Evolutionary conservation across 2,797 vertebrate species (phyloP).

Genomic region (Aeoliscus strigatus): DNA sequence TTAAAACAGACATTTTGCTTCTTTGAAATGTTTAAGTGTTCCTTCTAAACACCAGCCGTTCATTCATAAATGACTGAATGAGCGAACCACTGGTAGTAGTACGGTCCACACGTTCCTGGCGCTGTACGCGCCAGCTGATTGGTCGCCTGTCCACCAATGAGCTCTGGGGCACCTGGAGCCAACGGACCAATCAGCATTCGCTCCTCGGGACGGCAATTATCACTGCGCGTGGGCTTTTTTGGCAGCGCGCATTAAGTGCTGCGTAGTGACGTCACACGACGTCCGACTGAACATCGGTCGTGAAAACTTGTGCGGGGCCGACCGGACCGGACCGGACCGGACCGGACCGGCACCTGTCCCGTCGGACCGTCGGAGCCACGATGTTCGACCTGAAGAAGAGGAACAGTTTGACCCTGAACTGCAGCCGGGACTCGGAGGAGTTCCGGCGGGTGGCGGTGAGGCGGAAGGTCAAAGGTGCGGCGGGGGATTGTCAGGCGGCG

Average conservation of each 20-base stretch:
- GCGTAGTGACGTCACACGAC: slow-evolving; percentile 1
- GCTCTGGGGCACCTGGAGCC: no score
- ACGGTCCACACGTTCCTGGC: neutral
- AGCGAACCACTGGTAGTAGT: no score
- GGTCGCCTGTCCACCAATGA: neutral
- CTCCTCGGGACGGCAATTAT: slow-evolving; percentile 5
- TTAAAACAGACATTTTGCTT: neutral
- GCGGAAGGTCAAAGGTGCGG: slow-evolving; percentile 38
- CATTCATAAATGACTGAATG: neutral
- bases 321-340: no score
- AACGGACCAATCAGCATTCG: no score
- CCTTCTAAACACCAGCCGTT: neutral
- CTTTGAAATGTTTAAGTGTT: neutral
- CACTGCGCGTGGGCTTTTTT: neutral
- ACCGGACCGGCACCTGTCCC: rapidly evolving
- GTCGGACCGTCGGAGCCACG: rapidly evolving
- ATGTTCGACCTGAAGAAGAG: slow-evolving; percentile 70
- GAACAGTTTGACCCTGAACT: slow-evolving; percentile 46
- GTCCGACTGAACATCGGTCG: neutral
- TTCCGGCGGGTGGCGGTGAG: slow-evolving; percentile 62
- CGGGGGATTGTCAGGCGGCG: slow-evolving; percentile 8
- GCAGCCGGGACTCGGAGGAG: slow-evolving; percentile 46
- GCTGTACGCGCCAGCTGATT: no score
- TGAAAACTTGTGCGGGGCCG: no score
- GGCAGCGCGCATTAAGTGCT: no score